phyloP scores from a whole-genome alignment of 2,888 invertebrate species.

The Athrips mouffetella region DNA sequence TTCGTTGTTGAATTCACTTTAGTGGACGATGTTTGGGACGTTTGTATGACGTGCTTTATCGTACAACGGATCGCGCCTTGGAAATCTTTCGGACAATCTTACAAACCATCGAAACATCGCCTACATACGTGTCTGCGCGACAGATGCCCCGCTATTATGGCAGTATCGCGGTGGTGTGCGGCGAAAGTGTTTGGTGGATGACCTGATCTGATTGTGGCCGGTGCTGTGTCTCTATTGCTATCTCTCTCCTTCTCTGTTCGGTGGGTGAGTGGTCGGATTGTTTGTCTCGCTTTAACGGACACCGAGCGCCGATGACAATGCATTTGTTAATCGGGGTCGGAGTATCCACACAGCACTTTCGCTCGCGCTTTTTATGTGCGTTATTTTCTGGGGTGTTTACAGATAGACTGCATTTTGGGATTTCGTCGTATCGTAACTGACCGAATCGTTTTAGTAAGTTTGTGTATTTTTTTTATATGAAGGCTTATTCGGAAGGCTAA shows the following conservation, averaged over 20 bases:
- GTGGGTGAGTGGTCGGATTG: conserved; percentile 45
- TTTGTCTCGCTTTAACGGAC: conserved; percentile 38
- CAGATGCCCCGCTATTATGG: not conserved
- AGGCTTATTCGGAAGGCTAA: too few species aligned
- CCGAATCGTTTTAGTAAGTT: too few species aligned
- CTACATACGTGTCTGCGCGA: too few species aligned
- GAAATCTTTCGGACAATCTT: too few species aligned
- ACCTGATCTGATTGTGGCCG: conserved; percentile 34
- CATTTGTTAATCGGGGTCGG: conserved; percentile 51
- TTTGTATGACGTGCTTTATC: too few species aligned
- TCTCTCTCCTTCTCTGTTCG: conserved; percentile 39
- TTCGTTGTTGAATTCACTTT: too few species aligned
- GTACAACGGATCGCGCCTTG: too few species aligned
- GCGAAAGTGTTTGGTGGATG: conserved; percentile 69
- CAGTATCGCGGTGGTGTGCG: conserved; percentile 59
- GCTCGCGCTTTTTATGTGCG: conserved; percentile 55
- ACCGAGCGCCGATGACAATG: conserved; percentile 44
- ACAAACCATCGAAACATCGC: too few species aligned
- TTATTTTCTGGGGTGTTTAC: conserved; percentile 18
- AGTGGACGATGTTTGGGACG: too few species aligned
- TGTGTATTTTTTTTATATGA: too few species aligned
- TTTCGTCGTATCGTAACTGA: too few species aligned
- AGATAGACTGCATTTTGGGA: not conserved
- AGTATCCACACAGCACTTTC: conserved; percentile 72
- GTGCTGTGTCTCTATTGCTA: conserved; percentile 30